Evolutionary conservation across 1,140 invertebrate genomes (phyloP).

Genomic region (Diuraphis noxia): DNA sequence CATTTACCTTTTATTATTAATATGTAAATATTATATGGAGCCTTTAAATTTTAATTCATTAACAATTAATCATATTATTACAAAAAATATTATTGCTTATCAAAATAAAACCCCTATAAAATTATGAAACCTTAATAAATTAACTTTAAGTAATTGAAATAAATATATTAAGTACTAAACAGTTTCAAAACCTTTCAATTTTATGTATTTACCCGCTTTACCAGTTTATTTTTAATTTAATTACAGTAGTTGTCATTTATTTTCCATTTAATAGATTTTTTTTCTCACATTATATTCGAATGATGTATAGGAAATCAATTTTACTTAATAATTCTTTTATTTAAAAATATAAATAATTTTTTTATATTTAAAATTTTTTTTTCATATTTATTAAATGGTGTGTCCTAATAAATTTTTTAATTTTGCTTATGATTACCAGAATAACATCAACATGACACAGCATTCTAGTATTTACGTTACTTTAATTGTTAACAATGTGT

Average conservation of each 20-base stretch:
- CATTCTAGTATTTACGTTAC: too few species aligned
- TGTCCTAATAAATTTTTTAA: too few species aligned
- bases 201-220: too few species aligned
- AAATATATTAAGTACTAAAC: too few species aligned
- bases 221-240: background rate
- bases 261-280: background rate
- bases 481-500: background rate
- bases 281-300: background rate
- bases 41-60: background rate
- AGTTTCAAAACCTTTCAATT: background rate
- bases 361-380: background rate
- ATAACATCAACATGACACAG: too few species aligned
- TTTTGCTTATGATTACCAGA: too few species aligned
- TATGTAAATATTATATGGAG: constrained; percentile 19
- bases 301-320: background rate
- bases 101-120: background rate
- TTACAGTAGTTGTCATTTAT: background rate
- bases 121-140: background rate
- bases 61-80: background rate
- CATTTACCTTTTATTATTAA: background rate
- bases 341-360: background rate
- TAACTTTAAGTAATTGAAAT: background rate
- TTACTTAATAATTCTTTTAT: too few species aligned
- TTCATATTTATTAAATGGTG: too few species aligned
- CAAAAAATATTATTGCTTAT: background rate